A percentile compares a stretch with the other conserved stretches of the same genome.
These are phyloP conservation scores for Eilema griseolum DNA, from an alignment of 2,888 invertebrate genomes.

Conservation along the genomic window DNA sequence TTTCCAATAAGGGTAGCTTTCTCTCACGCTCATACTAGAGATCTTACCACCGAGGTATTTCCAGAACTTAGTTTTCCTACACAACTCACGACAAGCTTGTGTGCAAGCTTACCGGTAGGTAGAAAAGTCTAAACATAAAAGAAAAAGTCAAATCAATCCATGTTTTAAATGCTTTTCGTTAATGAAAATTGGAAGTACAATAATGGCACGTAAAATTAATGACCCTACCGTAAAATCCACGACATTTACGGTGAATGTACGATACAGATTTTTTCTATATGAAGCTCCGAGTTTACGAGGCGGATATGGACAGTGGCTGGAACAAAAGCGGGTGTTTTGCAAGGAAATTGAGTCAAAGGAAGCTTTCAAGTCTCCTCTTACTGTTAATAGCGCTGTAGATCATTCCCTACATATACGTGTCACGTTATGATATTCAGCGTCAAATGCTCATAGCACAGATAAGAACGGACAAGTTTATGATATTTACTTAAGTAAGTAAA, in stretches of 20 bases:
- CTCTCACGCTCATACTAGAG: neutral
- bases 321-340: slow-evolving; percentile 16
- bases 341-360: neutral
- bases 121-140: neutral
- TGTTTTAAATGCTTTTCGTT: slow-evolving; percentile 51
- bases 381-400: neutral
- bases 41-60: neutral
- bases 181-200: slow-evolving; percentile 57
- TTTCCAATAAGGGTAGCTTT: neutral
- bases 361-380: neutral
- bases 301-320: slow-evolving; percentile 41
- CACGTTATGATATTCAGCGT: neutral
- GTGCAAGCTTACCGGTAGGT: neutral
- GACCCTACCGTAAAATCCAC: slow-evolving; percentile 56
- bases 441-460: neutral
- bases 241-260: slow-evolving; percentile 50
- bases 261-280: slow-evolving; percentile 46
- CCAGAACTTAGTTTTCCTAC: neutral
- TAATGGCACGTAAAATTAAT: slow-evolving; percentile 65
- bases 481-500: neutral
- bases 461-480: neutral
- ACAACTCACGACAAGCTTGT: neutral
- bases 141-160: neutral
- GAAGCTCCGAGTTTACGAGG: slow-evolving; percentile 38
- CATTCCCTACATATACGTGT: neutral